Percentiles rank a stretch among this genome's conserved stretches.
phyloP scores from a whole-genome alignment of 1,140 invertebrate species.

The Eubasilissa regina region DNA sequence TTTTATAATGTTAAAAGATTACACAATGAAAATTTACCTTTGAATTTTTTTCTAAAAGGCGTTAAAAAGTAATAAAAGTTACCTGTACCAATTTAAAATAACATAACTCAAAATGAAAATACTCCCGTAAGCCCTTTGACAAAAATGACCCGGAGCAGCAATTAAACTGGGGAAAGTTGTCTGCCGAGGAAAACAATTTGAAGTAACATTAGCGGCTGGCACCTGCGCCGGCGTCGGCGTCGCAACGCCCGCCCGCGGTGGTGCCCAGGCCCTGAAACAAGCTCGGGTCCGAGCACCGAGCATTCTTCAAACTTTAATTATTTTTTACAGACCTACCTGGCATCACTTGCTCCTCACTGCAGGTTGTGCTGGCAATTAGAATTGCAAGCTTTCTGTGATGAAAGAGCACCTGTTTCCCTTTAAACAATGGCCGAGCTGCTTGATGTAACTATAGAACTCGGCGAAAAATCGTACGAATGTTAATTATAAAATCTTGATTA shows the following conservation, averaged over 20 bases:
- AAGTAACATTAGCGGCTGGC: conserved; percentile 19
- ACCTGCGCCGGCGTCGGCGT: neutral
- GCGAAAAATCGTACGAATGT: too few species aligned
- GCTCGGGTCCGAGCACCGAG: neutral
- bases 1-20: too few species aligned
- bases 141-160: conserved; percentile 14
- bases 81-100: neutral
- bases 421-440: neutral
- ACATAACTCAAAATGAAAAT: conserved; percentile 15
- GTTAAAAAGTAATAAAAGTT: conserved; percentile 3
- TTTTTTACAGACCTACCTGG: conserved; percentile 3
- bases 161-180: conserved; percentile 28
- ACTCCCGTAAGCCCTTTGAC: conserved; percentile 10
- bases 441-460: too few species aligned
- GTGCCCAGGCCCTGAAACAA: neutral
- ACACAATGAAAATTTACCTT: neutral
- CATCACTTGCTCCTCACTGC: neutral
- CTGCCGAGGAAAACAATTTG: conserved; percentile 21
- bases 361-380: neutral
- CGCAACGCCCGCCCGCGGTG: neutral
- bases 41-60: neutral
- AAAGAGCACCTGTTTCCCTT: neutral
- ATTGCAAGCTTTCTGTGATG: neutral
- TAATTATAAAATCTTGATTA: too few species aligned
- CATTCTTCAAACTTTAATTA: conserved; percentile 27